A percentile compares a stretch with the other conserved stretches of the same genome.
phyloP scores from a whole-genome alignment of 2,888 invertebrate genomes.

The Lasioglossum malachurum region DNA sequence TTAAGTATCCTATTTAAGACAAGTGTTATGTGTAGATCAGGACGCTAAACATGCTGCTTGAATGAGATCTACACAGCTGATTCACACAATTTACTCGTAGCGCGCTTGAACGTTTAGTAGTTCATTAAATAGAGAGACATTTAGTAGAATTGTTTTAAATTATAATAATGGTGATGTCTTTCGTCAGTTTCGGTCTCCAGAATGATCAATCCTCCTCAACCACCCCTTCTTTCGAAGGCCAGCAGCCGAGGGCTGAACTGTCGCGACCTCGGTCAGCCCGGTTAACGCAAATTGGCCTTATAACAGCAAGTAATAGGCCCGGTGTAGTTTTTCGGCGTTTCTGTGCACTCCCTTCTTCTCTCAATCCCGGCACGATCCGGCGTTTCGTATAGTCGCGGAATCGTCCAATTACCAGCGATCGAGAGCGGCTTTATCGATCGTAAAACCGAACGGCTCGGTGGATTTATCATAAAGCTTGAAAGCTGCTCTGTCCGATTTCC shows the following conservation, averaged over 20 bases:
- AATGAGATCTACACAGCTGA: too few relatives aligned
- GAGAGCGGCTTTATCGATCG: conserved; percentile 51
- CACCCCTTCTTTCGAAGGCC: background rate
- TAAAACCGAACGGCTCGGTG: conserved; percentile 29
- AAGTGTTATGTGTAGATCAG: too few relatives aligned
- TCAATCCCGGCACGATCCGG: conserved; percentile 14
- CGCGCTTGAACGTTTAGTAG: too few relatives aligned
- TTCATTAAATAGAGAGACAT: too few relatives aligned
- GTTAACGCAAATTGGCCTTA: conserved; percentile 38
- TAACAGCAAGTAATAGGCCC: conserved; percentile 18
- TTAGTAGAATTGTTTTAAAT: too few relatives aligned
- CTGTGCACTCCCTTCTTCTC: background rate
- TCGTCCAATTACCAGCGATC: conserved; percentile 58
- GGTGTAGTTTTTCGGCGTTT: conserved; percentile 2
- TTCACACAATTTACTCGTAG: too few relatives aligned
- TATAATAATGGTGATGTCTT: background rate
- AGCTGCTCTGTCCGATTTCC: conserved; percentile 58
- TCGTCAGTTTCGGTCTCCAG: background rate
- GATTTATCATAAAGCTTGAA: conserved; percentile 26
- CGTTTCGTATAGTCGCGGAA: conserved; percentile 41
- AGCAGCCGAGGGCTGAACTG: background rate
- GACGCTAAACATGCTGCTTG: too few relatives aligned
- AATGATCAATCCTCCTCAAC: background rate
- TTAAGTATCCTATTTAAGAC: background rate
- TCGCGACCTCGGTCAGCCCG: background rate